Evolutionary conservation across 2,797 vertebrate genomes (phyloP), one percentile per base, ranked within the genome.

Genomic region (Lepus townsendii): DNA sequence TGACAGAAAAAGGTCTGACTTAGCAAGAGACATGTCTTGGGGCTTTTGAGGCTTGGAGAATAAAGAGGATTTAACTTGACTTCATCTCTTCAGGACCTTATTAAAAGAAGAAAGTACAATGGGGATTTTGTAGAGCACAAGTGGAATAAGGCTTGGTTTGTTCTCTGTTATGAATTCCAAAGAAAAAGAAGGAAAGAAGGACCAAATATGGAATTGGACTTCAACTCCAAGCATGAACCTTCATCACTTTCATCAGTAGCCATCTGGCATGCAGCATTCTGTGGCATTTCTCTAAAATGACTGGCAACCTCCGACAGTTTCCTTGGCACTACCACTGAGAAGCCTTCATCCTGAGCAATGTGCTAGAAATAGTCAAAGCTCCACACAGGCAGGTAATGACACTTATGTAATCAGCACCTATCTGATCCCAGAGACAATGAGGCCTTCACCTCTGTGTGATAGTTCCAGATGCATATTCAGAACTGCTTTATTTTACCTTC

Each of bases 241-340:
- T 97, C 95, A 71, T 94, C 85, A 89, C 97, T 97, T 97, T 97
- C 97, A 97, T 96, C 90, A 95, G 90, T 92, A 95, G 97, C 97
- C 97, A 97, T 97, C 97, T 97, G 97, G 97, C 97, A 95, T 68
- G 47, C 57, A 57, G 90, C 13, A 19, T 91, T 94, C 78, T 20
- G 13, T 93, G 96, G 96, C 94, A 93, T 97, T 96, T 97, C 95
- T 97, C 88, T 95, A 95, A 97, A 97, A 87, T 96, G 96, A 97
- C 96, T 97, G 97, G 96, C 95, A 96, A 94, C 93, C 94, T 94
- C 96, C 94, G 96, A 87, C 90, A 91, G 93, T 96, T 97, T 96
- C 96, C 94, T 97, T 97, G 97, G 97, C 95, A 96, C 60, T 27
- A 27, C 68, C 68, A 4, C 95, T 89, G 88, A 95, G 93, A 94